Percentiles rank a stretch among this genome's conserved stretches.
Conservation (phyloP, 2,888 invertebrate species). For the Schizaphis graminum region DNA sequence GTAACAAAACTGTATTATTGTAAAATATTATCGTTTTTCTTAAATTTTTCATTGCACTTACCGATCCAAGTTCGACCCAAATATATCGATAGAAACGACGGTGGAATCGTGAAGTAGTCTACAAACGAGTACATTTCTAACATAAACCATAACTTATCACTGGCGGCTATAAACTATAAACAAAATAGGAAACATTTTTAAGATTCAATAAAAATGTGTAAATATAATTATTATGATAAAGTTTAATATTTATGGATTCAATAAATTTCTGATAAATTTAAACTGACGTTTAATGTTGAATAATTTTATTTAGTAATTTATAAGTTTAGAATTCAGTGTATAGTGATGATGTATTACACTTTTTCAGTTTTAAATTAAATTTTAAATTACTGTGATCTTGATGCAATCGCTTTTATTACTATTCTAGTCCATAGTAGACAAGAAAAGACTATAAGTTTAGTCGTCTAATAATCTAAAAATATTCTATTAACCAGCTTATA, state of each 20-base stretch:
- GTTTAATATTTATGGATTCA: neutral
- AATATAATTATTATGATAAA: neutral
- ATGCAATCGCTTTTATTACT: neutral
- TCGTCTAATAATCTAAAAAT: neutral
- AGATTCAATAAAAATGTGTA: neutral
- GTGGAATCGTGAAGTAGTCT: conserved; percentile 99
- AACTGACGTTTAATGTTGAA: neutral
- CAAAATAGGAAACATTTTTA: conserved; percentile 70
- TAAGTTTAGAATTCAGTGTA: neutral
- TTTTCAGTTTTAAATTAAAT: neutral
- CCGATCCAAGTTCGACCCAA: conserved; percentile 99
- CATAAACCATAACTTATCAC: conserved; percentile 99
- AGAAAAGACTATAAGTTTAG: neutral
- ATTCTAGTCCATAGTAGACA: neutral
- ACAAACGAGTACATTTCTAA: conserved; percentile 99
- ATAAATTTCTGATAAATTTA: neutral
- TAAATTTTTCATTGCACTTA: conserved; percentile 73
- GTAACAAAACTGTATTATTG: neutral
- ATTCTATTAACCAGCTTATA: neutral
- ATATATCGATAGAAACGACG: conserved; percentile 99
- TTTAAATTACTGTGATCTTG: neutral
- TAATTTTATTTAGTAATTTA: neutral
- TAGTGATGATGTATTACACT: neutral
- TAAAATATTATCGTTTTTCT: conserved; percentile 8
- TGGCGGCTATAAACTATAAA: conserved; percentile 99